Conservation (phyloP, 1,140 invertebrate genomes). For the Drosophila seguyi region DNA sequence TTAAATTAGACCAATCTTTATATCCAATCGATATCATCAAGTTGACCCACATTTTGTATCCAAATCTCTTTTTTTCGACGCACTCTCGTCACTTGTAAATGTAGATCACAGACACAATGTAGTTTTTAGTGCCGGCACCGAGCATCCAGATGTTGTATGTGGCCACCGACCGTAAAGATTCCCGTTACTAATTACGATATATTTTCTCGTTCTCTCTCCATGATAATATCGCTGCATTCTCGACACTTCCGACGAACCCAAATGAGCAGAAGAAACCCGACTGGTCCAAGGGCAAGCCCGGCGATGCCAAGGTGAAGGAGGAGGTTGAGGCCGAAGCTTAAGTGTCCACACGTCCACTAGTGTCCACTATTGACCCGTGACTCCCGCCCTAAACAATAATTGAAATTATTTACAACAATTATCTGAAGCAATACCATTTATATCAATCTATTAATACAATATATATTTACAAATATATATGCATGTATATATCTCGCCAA, state of each 20-base stretch:
- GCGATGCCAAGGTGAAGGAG: conserved; percentile 95
- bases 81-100: conserved; percentile 19
- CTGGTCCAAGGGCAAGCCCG: conserved; percentile 94
- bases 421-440: conserved; percentile 56
- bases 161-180: neutral
- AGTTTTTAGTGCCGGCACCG: conserved; percentile 45
- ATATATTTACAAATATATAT: conserved; percentile 54
- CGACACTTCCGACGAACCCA: neutral
- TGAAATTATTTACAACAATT: conserved; percentile 58
- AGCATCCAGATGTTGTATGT: conserved; percentile 46
- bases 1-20: neutral
- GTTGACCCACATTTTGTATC: neutral
- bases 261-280: conserved; percentile 93
- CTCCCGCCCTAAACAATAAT: conserved; percentile 80
- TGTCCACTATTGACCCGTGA: conserved; percentile 81
- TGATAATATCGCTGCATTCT: neutral
- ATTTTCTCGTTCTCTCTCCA: conserved; percentile 33
- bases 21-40: neutral
- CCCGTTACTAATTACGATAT: conserved; percentile 29
- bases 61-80: neutral
- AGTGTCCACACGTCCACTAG: conserved; percentile 76
- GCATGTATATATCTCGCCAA: conserved; percentile 51
- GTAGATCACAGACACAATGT: conserved; percentile 37
- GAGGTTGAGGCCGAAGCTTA: conserved; percentile 92
- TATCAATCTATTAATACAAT: conserved; percentile 51